phyloP scores from a whole-genome alignment of 53 echinoderm and acorn worm species.

The Holothuria leucospilota region DNA sequence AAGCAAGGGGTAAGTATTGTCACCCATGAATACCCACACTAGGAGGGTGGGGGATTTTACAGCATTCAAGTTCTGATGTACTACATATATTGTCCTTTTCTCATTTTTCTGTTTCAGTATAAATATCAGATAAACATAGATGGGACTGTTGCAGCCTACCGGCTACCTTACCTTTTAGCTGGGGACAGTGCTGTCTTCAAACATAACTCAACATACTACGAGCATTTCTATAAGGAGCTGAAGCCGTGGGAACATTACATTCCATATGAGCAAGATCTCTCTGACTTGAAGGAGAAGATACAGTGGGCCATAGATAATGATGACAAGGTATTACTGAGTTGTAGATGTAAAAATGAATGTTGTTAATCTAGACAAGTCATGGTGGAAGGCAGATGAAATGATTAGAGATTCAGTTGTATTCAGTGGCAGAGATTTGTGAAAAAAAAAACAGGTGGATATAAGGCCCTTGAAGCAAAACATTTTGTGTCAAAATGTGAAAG shows the following conservation, averaged over 20 bases:
- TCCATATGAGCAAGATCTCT: slow-evolving; percentile 86
- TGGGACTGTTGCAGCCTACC: slow-evolving; percentile 97
- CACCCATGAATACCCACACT: no score
- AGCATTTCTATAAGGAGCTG: slow-evolving; percentile 91
- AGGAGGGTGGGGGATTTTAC: no score
- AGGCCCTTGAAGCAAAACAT: no score
- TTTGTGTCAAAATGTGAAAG: no score
- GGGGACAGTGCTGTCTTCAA: slow-evolving; percentile 93
- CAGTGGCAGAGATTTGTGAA: no score
- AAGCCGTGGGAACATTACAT: slow-evolving; percentile 93
- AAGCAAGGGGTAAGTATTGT: no score
- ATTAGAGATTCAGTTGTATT: no score
- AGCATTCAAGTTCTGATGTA: no score
- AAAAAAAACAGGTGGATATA: no score
- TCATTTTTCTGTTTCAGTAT: slow-evolving; percentile 63
- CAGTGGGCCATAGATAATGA: slow-evolving; percentile 89
- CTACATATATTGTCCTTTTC: not conserved
- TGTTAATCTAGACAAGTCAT: not conserved
- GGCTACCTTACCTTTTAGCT: slow-evolving; percentile 88
- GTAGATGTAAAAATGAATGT: not conserved
- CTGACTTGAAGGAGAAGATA: slow-evolving; percentile 90
- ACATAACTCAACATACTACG: slow-evolving; percentile 92
- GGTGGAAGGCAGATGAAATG: no score
- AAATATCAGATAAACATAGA: slow-evolving; percentile 98
- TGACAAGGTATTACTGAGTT: slow-evolving; percentile 66